Percentiles rank a stretch among this genome's conserved stretches.
phyloP scores from a whole-genome alignment of 2,113 vertebrate species.

The Silurus meridionalis region DNA sequence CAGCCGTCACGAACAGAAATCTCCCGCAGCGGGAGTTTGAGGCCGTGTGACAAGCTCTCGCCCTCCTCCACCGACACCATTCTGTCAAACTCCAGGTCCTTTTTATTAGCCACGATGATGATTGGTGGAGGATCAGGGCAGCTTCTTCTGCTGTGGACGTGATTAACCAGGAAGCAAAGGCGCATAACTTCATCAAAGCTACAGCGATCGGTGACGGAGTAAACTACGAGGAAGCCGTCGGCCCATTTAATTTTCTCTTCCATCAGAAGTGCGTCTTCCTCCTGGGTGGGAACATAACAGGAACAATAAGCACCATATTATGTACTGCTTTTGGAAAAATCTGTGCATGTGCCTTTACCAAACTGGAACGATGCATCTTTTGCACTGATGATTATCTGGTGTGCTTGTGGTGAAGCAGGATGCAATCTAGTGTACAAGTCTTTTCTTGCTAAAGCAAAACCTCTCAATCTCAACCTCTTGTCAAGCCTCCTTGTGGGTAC shows the following conservation, averaged over 20 bases:
- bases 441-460: not conserved
- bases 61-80: conserved; percentile 75
- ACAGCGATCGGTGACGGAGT: conserved; percentile 78
- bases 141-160: conserved; percentile 68
- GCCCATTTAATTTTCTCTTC: conserved; percentile 83
- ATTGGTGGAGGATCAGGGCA: conserved; percentile 66
- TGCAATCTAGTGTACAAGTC: not conserved
- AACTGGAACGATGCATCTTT: not conserved
- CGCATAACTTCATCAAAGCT: conserved; percentile 80
- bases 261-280: conserved; percentile 77
- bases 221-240: conserved; percentile 74
- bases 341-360: not conserved
- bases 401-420: not conserved
- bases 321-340: not conserved
- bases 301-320: not conserved
- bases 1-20: conserved; percentile 77
- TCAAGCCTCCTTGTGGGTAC: not conserved
- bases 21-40: conserved; percentile 73
- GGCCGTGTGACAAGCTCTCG: conserved; percentile 68
- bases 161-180: conserved; percentile 77
- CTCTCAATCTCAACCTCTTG: not conserved
- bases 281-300: conserved; percentile 57
- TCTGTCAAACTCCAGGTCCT: conserved; percentile 78
- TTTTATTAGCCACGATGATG: conserved; percentile 77
- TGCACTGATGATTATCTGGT: not conserved